These are phyloP conservation scores for Cinclus cinclus DNA, from an alignment of 2,113 vertebrate species.

Conservation along the genomic window DNA sequence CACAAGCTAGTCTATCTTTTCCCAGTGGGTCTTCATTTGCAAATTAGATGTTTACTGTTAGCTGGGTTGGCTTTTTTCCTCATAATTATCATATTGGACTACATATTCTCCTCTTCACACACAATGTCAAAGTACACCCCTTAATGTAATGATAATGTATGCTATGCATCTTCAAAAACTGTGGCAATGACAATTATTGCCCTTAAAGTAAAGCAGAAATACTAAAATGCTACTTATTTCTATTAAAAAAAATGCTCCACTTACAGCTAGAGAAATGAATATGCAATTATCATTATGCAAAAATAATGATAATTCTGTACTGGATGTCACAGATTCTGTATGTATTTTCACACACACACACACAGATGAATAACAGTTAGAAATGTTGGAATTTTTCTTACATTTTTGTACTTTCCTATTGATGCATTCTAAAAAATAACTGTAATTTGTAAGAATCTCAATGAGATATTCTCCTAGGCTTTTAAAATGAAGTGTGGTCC, in stretches of 20 bases:
- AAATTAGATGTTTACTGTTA: background rate
- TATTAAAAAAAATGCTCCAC: background rate
- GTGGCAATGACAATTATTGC: background rate
- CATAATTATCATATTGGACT: background rate
- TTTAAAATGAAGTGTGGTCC: constrained; percentile 19
- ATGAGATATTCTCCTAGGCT: background rate
- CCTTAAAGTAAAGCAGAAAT: background rate
- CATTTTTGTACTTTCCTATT: background rate
- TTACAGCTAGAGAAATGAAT: background rate
- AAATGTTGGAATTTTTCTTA: background rate
- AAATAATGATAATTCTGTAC: background rate
- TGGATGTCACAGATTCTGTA: background rate
- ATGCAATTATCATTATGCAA: background rate
- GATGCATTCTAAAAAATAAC: background rate
- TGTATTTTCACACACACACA: background rate
- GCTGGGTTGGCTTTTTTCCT: background rate
- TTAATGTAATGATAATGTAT: background rate
- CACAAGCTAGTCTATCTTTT: background rate
- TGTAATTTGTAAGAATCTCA: background rate
- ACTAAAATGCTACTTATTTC: background rate
- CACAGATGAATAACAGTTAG: background rate
- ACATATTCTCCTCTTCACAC: background rate
- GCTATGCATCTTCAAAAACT: background rate
- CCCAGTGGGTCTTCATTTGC: background rate
- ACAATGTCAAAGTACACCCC: background rate